Evolutionary conservation across 2,888 invertebrate species (phyloP).

Genomic region (Caenorhabditis drosophilae): DNA sequence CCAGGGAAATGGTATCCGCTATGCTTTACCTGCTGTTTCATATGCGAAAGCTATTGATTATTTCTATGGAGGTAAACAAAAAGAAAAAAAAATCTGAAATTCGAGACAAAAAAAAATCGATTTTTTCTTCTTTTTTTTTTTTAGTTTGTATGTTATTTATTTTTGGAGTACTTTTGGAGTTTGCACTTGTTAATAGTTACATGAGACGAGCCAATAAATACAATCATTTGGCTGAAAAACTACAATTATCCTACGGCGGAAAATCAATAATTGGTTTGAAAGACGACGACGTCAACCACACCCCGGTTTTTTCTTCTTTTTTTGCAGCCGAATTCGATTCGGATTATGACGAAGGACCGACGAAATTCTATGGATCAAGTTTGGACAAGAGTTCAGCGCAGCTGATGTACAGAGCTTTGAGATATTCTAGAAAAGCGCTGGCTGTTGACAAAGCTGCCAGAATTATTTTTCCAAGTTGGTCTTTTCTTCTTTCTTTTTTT

Average conservation of each 20-base stretch:
- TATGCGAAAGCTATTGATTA: slow-evolving; percentile 64
- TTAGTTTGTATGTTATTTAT: slow-evolving; percentile 64
- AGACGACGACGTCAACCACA: too few species aligned
- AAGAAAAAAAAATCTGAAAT: background rate
- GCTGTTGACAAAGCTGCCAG: slow-evolving; percentile 55
- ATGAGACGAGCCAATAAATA: slow-evolving; percentile 64
- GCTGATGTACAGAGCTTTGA: slow-evolving; percentile 54
- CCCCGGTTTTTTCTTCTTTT: too few species aligned
- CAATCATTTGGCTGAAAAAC: slow-evolving; percentile 59
- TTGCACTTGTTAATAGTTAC: slow-evolving; percentile 60
- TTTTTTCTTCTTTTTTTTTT: slow-evolving; percentile 12
- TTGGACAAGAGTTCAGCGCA: slow-evolving; percentile 47
- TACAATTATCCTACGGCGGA: slow-evolving; percentile 38
- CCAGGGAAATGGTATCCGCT: slow-evolving; percentile 63
- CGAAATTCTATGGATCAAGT: slow-evolving; percentile 41
- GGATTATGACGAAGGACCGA: slow-evolving; percentile 43
- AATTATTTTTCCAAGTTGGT: slow-evolving; percentile 57
- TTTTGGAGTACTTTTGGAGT: slow-evolving; percentile 63
- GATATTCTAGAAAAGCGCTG: slow-evolving; percentile 53
- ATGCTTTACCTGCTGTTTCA: slow-evolving; percentile 58
- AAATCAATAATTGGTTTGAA: slow-evolving; percentile 32
- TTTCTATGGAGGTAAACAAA: slow-evolving; percentile 57
- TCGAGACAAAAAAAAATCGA: background rate
- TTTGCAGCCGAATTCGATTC: slow-evolving; percentile 47
- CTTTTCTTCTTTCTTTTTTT: background rate